phyloP scores from a whole-genome alignment of 2,888 invertebrate genomes.

The Apodemia duryi region DNA sequence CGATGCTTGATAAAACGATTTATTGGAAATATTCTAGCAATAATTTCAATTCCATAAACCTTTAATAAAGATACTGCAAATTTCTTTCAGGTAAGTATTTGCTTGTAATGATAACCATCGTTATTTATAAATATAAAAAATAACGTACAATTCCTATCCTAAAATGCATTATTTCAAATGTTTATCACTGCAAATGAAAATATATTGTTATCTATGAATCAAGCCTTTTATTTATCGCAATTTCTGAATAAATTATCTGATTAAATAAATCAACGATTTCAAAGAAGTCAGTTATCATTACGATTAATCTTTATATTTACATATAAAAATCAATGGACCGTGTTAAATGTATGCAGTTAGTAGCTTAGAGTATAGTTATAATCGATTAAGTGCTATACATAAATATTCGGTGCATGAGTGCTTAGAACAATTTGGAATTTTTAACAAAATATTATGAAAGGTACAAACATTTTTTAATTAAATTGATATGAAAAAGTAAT shows the following conservation, averaged over 20 bases:
- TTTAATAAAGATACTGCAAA: too few relatives aligned
- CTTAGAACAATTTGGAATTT: background rate
- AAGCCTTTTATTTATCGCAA: slow-evolving; percentile 21
- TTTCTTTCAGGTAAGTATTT: too few relatives aligned
- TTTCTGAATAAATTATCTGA: slow-evolving; percentile 18
- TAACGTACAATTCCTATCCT: background rate
- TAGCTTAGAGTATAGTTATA: background rate
- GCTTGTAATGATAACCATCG: too few relatives aligned
- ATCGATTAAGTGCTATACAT: background rate
- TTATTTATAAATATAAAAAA: too few relatives aligned
- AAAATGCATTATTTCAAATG: background rate
- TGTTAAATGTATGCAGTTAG: slow-evolving; percentile 13
- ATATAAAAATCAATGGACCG: slow-evolving; percentile 10
- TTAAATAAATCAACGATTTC: slow-evolving; percentile 17
- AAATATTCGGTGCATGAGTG: slow-evolving; percentile 5
- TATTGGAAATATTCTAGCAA: too few relatives aligned
- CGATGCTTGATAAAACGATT: too few relatives aligned
- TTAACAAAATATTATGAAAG: slow-evolving; percentile 12
- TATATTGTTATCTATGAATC: slow-evolving; percentile 22
- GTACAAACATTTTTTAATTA: background rate
- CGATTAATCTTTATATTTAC: slow-evolving; percentile 5
- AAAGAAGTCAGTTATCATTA: slow-evolving; percentile 16
- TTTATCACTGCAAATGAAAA: slow-evolving; percentile 9
- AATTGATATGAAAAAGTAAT: too few relatives aligned
- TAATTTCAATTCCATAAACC: too few relatives aligned